Conservation (phyloP, 2,113 vertebrate genomes). For the Caretta caretta region DNA sequence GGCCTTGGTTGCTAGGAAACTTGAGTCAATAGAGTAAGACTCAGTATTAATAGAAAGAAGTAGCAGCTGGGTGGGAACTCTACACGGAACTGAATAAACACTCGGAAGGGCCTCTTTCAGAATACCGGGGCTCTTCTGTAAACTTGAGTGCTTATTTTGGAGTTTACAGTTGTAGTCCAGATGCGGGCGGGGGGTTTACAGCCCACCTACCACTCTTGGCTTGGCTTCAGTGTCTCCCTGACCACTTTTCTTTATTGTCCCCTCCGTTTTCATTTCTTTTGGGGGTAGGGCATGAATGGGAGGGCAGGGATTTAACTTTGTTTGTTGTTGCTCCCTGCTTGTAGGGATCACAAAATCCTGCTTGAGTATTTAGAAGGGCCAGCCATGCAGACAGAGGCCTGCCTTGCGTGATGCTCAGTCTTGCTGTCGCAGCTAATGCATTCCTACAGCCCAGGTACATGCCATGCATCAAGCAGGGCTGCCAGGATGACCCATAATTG, state of each 20-base stretch:
- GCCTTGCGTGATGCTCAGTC: background rate
- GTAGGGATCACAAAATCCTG: background rate
- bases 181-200: background rate
- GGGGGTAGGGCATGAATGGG: background rate
- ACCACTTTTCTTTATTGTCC: background rate
- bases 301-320: background rate
- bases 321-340: background rate
- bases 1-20: conserved; percentile 68
- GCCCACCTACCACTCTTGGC: background rate
- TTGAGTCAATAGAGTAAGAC: conserved; percentile 42
- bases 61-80: conserved; percentile 52
- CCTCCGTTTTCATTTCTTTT: background rate
- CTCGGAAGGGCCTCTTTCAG: background rate
- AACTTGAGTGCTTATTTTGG: background rate
- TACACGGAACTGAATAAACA: rapidly evolving
- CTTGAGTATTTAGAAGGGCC: background rate
- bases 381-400: background rate
- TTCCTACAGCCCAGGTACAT: background rate
- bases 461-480: background rate
- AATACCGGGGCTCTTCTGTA: background rate
- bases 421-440: background rate
- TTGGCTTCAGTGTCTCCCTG: background rate
- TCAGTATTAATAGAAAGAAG: conserved; percentile 65
- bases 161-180: background rate
- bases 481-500: background rate